A percentile compares a stretch with the other conserved stretches of the same genome.
Conservation (phyloP, 1,140 invertebrate genomes). For the Riptortus pedestris region DNA sequence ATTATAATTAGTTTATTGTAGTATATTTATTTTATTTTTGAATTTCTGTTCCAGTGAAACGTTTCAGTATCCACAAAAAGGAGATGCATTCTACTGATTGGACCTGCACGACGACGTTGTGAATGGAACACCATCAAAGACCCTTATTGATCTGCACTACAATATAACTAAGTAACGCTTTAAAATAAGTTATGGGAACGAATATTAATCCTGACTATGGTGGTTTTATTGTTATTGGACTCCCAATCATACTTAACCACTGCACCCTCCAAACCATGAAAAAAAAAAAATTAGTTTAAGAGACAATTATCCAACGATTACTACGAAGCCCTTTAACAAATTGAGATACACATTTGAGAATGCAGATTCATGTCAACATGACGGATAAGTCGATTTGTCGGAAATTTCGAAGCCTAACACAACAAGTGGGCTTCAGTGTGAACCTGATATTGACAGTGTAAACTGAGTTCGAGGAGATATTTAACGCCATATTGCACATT, state of each 20-base stretch:
- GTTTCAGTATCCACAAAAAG: too few relatives aligned
- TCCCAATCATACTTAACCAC: not conserved
- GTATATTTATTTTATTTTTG: too few relatives aligned
- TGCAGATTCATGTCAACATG: not conserved
- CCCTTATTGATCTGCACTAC: not conserved
- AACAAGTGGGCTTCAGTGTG: not conserved
- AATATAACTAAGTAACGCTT: not conserved
- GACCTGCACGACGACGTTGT: too few relatives aligned
- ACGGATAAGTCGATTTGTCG: not conserved
- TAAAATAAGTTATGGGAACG: not conserved
- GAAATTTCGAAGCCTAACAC: not conserved
- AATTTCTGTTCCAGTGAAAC: too few relatives aligned
- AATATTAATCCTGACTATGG: not conserved
- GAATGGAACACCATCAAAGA: not conserved
- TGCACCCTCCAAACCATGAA: not conserved
- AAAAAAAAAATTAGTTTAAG: not conserved
- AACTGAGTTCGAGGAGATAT: not conserved
- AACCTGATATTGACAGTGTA: not conserved
- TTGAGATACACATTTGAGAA: not conserved
- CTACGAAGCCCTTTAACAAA: not conserved
- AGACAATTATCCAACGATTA: not conserved
- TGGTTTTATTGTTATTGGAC: not conserved
- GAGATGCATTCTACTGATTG: too few relatives aligned
- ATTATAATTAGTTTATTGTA: too few relatives aligned
- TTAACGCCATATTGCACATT: not conserved